Percentiles rank a stretch among this genome's conserved stretches.
Conservation (phyloP, 2,888 invertebrate genomes). For the Heliconius ismenius region DNA sequence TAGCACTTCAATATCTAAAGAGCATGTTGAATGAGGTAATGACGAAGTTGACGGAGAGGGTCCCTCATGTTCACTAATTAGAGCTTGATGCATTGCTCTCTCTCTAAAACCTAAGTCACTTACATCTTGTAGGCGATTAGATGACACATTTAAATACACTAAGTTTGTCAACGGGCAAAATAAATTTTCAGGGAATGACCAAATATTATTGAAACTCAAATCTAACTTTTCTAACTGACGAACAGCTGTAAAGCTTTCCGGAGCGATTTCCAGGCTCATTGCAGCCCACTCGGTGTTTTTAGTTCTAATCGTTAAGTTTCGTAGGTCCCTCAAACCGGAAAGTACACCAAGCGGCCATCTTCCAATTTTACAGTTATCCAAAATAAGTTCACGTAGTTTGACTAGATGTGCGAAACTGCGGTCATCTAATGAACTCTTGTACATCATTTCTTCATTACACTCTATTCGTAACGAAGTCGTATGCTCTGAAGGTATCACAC, state of each 20-base stretch:
- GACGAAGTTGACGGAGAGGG: conserved; percentile 68
- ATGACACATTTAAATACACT: conserved; percentile 91
- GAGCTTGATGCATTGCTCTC: conserved; percentile 84
- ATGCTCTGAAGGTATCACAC: conserved; percentile 91
- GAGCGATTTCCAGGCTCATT: conserved; percentile 90
- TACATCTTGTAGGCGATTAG: conserved; percentile 93
- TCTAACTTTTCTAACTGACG: conserved; percentile 91
- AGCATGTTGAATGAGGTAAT: conserved; percentile 83
- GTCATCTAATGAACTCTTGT: conserved; percentile 89
- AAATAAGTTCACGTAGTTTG: conserved; percentile 88
- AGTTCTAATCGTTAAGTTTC: conserved; percentile 92
- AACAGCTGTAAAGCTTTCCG: conserved; percentile 88
- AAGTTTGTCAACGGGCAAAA: conserved; percentile 92
- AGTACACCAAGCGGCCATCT: conserved; percentile 91
- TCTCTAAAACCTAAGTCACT: conserved; percentile 93
- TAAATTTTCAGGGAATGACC: conserved; percentile 92
- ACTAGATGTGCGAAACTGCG: conserved; percentile 90
- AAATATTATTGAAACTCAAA: conserved; percentile 93
- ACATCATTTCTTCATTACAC: conserved; percentile 90
- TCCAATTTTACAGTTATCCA: conserved; percentile 93
- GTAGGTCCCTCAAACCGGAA: conserved; percentile 88
- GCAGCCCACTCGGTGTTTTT: conserved; percentile 92
- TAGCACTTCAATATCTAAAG: conserved; percentile 89
- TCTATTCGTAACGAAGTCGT: conserved; percentile 90
- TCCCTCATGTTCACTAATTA: conserved; percentile 83